Base-by-base conservation (phyloP, 1,140 invertebrate species). In the Trissolcus basalis region DNA sequence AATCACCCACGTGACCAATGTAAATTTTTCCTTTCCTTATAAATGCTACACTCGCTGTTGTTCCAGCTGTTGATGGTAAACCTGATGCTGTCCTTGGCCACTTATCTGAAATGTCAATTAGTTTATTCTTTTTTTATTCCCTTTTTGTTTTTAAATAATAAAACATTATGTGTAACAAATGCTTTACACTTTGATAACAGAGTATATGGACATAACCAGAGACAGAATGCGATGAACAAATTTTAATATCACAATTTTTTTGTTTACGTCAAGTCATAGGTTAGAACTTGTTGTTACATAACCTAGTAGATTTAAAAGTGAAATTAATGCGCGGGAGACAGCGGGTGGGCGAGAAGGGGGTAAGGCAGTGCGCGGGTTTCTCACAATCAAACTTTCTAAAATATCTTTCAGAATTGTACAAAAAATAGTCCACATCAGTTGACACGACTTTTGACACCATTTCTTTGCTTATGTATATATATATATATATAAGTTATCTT, bases 1-100 rank as follows among this genome's bases (percentile, higher is more conserved):
- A 98, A 87, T 99, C 98, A 13, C 98, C 98, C 32, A 98, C 97
- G 91, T 99, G 98, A 12, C 97, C 97, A 54, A 97, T 95, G 83
- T 98, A 99, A 60, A 99, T 94, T 89, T 99, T 99, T 12, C 96
- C 94, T 79, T 94, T 92, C 69, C 96, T 91, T 80, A 99, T 97
- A 85, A 99, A 98, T 1, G 95, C 96, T 63, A 99, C 92, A 81
- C 95, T 98, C 12, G 97, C 97, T 9, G 98, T 99, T 10, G 97
- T 98, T 1, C 97, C 97, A 0, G 97, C 96, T 3, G 98, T 99
- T 82, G 96, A 98, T 3, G 97, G 96, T 55, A 97, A 90, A 36
- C 97, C 97, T 56, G 95, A 95, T 7, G 94, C 91, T 15, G 97
- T 98, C 88, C 94, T 95, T 7, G 97, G 96, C 98, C 98, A 99